Conservation (phyloP, 2,797 vertebrate genomes). For the Brachyalestes nurse region DNA sequence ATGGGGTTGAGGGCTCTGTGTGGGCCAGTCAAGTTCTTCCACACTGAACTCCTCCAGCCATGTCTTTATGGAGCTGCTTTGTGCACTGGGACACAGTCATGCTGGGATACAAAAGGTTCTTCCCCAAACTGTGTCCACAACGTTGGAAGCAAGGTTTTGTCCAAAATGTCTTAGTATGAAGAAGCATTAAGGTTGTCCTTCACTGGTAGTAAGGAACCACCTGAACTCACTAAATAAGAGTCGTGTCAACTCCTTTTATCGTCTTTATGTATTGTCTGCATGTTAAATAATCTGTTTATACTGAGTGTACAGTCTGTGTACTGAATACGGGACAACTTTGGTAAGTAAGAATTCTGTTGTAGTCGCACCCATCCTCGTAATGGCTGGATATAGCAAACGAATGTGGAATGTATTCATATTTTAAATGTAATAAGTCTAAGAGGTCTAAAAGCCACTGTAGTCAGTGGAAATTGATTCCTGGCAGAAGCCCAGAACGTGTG, state of each 20-base stretch:
- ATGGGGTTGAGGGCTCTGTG: too few relatives aligned
- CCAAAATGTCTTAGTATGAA: too few relatives aligned
- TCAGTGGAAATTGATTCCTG: constrained; percentile 2
- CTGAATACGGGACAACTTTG: background rate
- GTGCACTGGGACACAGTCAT: too few relatives aligned
- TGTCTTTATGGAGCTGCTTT: too few relatives aligned
- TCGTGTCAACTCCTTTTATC: background rate
- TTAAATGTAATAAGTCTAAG: constrained; percentile 23
- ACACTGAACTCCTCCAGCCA: too few relatives aligned
- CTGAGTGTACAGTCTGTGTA: background rate
- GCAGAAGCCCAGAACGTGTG: background rate
- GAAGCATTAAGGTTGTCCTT: too few relatives aligned
- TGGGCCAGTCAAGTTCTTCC: too few relatives aligned
- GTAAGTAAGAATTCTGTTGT: background rate
- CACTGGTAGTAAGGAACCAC: too few relatives aligned
- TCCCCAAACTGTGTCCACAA: too few relatives aligned
- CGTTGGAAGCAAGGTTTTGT: too few relatives aligned
- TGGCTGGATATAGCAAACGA: background rate
- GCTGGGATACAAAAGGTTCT: too few relatives aligned
- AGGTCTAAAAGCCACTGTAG: constrained; percentile 7
- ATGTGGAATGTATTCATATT: background rate
- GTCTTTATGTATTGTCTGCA: background rate
- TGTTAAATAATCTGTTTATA: background rate
- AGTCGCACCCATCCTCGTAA: background rate
- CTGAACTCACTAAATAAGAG: too few relatives aligned